Base-by-base conservation (phyloP, 2,113 vertebrate species). In the Archocentrus centrarchus region DNA sequence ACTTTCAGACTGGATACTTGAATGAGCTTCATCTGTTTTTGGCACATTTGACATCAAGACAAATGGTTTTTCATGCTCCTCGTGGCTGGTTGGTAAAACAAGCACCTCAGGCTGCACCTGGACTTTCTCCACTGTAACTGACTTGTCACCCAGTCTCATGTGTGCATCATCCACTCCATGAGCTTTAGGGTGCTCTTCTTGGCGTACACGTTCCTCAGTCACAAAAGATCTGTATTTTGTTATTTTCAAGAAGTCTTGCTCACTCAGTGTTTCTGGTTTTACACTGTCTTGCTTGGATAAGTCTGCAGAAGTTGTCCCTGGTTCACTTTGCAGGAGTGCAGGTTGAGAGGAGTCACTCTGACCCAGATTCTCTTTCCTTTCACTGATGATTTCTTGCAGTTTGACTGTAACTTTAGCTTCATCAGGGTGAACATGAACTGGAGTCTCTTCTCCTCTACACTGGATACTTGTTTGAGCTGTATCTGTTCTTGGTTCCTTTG, bases 231-330 rank as follows among this genome's bases (percentile, higher is more conserved):
- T 35, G 35, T 35, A 35, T 35, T 6, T 35, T 60, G 59, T 64
- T 24, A 70, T 61, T 80, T 58, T 79, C 9, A 79, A 44, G 41
- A 84, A 3, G 27, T 79, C 70, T 14, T 17, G 24, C 10, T 47
- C 53, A 39, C 22, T 59, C 20, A 76, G 53, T 24, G 55, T 62
- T 9, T 79, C 37, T 58, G 77, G 37, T 53, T 68, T 58, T 24
- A 10, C n/a, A n/a, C 5, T 18, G 0, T 60, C 59, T 64, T 66
- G 37, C 57, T 81, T 50, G 20, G 68, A 32, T 17, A 81, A 30
- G 15, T 88, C 80, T 63, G 68, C 82, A n/a, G 77, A 47, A 20
- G 81, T 53, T 30, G 50, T 44, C 53, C 85, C 81, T 27, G 13
- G 22, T 47, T 68, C 41, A 27, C 22, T 5, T 14, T 47, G 39